Conservation (phyloP, 2,888 invertebrate species). For the Alloplasta piceator region DNA sequence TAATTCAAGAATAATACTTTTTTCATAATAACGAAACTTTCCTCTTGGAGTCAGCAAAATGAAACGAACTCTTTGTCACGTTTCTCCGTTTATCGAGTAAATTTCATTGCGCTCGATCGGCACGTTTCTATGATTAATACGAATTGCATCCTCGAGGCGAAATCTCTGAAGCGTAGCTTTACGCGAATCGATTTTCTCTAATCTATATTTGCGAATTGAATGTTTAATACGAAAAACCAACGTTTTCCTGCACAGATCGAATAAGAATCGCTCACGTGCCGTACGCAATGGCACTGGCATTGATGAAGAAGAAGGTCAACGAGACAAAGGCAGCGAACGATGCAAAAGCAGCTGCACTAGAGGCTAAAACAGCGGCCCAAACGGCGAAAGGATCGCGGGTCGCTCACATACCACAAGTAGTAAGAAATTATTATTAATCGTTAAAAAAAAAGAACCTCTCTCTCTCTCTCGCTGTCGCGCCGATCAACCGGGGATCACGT, state of each 20-base stretch:
- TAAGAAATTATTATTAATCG: conserved; percentile 66
- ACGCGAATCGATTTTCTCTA: not conserved
- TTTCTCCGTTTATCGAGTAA: too few relatives aligned
- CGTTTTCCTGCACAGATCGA: conserved; percentile 72
- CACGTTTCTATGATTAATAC: not conserved
- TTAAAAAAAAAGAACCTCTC: not conserved
- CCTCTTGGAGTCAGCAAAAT: too few relatives aligned
- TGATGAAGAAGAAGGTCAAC: conserved; percentile 88
- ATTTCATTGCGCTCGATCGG: not conserved
- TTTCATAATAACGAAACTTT: too few relatives aligned
- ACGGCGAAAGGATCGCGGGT: conserved; percentile 88
- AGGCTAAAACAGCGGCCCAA: conserved; percentile 85
- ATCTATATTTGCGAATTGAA: too few relatives aligned
- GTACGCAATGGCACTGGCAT: conserved; percentile 89
- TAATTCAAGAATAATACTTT: too few relatives aligned
- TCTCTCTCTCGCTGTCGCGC: not conserved
- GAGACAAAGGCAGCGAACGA: conserved; percentile 77
- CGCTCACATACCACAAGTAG: conserved; percentile 87
- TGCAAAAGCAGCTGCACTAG: conserved; percentile 77
- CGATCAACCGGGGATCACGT: too few relatives aligned
- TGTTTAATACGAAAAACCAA: not conserved
- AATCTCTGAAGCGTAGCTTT: not conserved
- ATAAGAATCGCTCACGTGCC: conserved; percentile 91
- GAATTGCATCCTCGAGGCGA: not conserved
- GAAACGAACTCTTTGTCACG: too few relatives aligned